Conservation (phyloP, 2,113 vertebrate genomes). For the Chloropsis cyanopogon region DNA sequence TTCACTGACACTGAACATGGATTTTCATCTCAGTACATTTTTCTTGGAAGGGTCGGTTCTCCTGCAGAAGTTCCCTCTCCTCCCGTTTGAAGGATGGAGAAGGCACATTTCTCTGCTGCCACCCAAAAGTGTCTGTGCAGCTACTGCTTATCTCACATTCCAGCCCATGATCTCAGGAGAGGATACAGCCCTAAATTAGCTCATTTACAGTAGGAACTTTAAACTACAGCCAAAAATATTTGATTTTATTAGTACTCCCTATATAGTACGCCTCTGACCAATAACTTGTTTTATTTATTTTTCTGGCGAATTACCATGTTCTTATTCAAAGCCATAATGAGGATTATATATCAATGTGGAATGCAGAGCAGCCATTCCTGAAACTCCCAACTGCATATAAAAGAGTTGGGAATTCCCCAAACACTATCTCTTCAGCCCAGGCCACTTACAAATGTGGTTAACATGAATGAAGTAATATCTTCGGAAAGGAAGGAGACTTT, state of each 20-base stretch:
- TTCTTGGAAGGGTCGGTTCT: neutral
- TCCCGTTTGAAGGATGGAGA: neutral
- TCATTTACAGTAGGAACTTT: slow-evolving; percentile 67
- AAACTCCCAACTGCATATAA: slow-evolving; percentile 60
- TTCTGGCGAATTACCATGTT: slow-evolving; percentile 51
- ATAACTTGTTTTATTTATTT: slow-evolving; percentile 51
- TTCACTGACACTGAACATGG: neutral
- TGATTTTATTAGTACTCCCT: slow-evolving; percentile 52
- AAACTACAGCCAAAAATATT: slow-evolving; percentile 55
- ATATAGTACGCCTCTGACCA: slow-evolving; percentile 49
- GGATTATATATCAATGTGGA: slow-evolving; percentile 67
- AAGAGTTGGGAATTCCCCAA: slow-evolving; percentile 70
- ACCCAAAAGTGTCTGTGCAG: slow-evolving; percentile 39
- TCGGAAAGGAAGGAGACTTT: slow-evolving; percentile 63
- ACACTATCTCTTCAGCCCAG: slow-evolving; percentile 55
- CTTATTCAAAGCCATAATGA: slow-evolving; percentile 65
- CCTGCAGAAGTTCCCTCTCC: neutral
- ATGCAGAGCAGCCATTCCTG: slow-evolving; percentile 68
- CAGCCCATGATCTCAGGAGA: slow-evolving; percentile 32
- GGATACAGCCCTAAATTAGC: slow-evolving; percentile 54
- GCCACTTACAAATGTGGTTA: slow-evolving; percentile 70
- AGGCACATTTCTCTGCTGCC: neutral
- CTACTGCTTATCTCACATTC: slow-evolving; percentile 56
- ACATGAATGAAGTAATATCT: slow-evolving; percentile 70
- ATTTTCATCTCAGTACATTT: neutral